phyloP scores from a whole-genome alignment of 2,797 vertebrate genomes.

The Micrastur ruficollis region DNA sequence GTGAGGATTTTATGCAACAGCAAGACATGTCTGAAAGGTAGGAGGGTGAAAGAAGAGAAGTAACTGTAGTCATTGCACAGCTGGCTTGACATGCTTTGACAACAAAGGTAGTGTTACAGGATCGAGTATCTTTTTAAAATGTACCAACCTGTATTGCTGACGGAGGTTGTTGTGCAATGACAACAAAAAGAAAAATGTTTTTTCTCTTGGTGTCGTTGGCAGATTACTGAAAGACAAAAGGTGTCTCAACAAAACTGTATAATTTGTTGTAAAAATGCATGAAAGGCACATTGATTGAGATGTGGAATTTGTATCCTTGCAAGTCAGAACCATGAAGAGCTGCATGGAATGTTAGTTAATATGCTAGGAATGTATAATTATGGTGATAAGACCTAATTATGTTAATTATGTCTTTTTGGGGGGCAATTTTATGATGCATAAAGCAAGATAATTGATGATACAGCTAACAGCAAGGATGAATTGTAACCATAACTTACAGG shows the following conservation, averaged over 20 bases:
- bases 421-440: constrained; percentile 28
- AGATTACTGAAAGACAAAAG: not conserved
- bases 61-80: constrained; percentile 27
- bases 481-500: constrained; percentile 15
- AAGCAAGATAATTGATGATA: constrained; percentile 36
- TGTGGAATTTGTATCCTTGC: not conserved
- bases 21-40: constrained; percentile 93
- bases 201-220: not conserved
- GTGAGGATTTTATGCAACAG: constrained; percentile 46
- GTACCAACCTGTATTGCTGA: not conserved
- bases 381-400: constrained; percentile 28
- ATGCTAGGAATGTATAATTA: not conserved
- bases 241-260: not conserved
- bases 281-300: not conserved
- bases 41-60: constrained; percentile 61
- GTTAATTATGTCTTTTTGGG: constrained; percentile 16
- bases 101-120: constrained; percentile 66
- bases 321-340: not conserved
- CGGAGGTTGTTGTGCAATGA: not conserved
- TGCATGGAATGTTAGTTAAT: not conserved
- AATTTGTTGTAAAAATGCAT: not conserved
- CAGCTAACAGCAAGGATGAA: not conserved
- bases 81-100: constrained; percentile 48
- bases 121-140: constrained; percentile 58
- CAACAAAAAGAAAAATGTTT: not conserved